phyloP scores from a whole-genome alignment of 2,888 invertebrate species.

The Corbicula japonica region DNA sequence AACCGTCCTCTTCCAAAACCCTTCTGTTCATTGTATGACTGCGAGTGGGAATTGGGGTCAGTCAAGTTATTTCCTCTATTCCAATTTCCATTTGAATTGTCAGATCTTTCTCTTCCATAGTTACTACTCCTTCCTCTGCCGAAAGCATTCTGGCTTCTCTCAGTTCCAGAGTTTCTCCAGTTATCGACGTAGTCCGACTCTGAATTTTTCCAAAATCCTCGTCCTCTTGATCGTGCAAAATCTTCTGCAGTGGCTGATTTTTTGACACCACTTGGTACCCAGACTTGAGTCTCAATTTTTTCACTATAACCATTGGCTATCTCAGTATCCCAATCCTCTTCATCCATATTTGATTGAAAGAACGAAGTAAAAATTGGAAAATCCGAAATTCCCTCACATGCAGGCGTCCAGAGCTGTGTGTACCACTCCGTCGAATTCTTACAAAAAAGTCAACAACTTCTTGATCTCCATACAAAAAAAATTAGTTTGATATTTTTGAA shows the following conservation, averaged over 20 bases:
- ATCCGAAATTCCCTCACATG: slow-evolving; percentile 33
- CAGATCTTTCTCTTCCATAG: slow-evolving; percentile 1
- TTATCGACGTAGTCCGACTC: slow-evolving; percentile 25
- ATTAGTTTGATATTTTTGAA: too few relatives aligned
- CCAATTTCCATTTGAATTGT: slow-evolving; percentile 1
- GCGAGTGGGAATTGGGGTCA: background rate
- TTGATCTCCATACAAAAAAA: too few relatives aligned
- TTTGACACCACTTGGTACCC: background rate
- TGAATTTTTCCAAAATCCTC: slow-evolving; percentile 46
- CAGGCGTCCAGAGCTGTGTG: too few relatives aligned
- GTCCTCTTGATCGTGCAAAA: slow-evolving; percentile 25
- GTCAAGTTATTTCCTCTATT: slow-evolving; percentile 2
- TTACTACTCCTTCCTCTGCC: slow-evolving; percentile 5
- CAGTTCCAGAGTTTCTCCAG: slow-evolving; percentile 14
- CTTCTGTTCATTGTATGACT: slow-evolving; percentile 6
- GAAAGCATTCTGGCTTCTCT: slow-evolving; percentile 1
- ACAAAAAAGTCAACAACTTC: too few relatives aligned
- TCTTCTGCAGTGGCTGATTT: background rate
- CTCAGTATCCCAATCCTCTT: slow-evolving; percentile 60
- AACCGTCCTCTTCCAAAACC: slow-evolving; percentile 21
- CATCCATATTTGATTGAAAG: slow-evolving; percentile 41
- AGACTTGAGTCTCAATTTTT: slow-evolving; percentile 2
- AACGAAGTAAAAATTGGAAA: background rate
- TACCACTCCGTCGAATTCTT: too few relatives aligned
- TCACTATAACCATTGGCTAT: slow-evolving; percentile 22